Conservation (phyloP, 2,113 vertebrate genomes). For the Talpa occidentalis region DNA sequence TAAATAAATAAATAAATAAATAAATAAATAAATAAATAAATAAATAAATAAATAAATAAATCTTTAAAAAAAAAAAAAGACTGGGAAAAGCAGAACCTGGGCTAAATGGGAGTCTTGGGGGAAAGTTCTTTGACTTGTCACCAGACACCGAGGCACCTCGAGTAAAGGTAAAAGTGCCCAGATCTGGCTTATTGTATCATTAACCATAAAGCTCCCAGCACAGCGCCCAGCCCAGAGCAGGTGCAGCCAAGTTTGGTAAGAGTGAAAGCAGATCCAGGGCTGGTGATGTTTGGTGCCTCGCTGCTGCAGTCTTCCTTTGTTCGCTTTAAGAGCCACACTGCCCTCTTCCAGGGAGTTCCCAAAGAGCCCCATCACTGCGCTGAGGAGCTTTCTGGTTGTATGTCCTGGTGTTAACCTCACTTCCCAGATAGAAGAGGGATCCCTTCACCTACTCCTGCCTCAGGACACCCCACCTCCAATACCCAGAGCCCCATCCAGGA, state of each 20-base stretch:
- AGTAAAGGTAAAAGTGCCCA: background rate
- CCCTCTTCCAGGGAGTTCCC: background rate
- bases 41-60: too few species aligned
- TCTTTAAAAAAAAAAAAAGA: too few species aligned
- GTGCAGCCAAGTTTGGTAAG: background rate
- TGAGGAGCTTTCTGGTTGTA: background rate
- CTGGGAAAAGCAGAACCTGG: background rate
- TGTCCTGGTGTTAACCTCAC: background rate
- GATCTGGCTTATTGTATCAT: background rate
- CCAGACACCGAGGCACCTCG: background rate
- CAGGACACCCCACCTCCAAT: background rate
- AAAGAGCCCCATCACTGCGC: background rate
- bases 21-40: too few species aligned
- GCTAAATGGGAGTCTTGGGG: background rate
- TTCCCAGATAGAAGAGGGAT: background rate
- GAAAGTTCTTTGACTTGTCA: background rate
- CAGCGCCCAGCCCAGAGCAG: background rate
- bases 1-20: too few species aligned
- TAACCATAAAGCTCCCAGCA: background rate
- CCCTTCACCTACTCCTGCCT: background rate
- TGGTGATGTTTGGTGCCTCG: fast-evolving
- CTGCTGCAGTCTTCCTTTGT: background rate
- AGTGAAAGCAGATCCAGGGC: background rate
- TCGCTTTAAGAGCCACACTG: background rate
- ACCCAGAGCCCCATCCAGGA: background rate